Conservation (phyloP, 2,888 invertebrate species). For the Phragmatobia fuliginosa region DNA sequence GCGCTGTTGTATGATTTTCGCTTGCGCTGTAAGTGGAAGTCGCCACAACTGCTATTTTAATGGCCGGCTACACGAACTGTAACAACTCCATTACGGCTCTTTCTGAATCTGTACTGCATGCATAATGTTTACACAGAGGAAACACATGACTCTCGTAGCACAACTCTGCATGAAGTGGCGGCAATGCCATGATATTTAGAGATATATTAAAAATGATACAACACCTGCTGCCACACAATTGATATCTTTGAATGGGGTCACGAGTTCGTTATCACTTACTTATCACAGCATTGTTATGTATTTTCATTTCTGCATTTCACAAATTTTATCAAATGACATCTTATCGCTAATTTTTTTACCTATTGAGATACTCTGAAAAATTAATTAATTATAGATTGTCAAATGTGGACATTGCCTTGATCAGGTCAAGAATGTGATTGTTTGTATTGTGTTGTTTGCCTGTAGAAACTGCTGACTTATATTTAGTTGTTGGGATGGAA, state of each 20-base stretch:
- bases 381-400: background rate
- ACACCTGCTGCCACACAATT: slow-evolving; percentile 26
- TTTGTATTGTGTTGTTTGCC: background rate
- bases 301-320: slow-evolving; percentile 28
- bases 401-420: background rate
- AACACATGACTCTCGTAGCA: slow-evolving; percentile 47
- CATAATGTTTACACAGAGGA: slow-evolving; percentile 53
- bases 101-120: slow-evolving; percentile 53
- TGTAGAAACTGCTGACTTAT: background rate
- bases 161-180: slow-evolving; percentile 55
- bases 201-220: slow-evolving; percentile 29
- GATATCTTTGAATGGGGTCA: slow-evolving; percentile 38
- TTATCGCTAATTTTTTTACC: slow-evolving; percentile 30
- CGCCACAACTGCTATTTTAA: slow-evolving; percentile 57
- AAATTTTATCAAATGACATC: slow-evolving; percentile 23
- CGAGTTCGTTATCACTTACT: slow-evolving; percentile 39
- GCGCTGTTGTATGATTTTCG: too few relatives aligned
- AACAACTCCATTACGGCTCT: slow-evolving; percentile 47
- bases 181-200: slow-evolving; percentile 26
- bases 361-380: background rate
- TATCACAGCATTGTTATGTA: slow-evolving; percentile 15
- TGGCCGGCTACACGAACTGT: slow-evolving; percentile 51
- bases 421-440: background rate
- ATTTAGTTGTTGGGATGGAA: background rate
- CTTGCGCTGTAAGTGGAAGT: too few relatives aligned